Conservation (phyloP, 2,888 invertebrate species). For the Incurvaria masculella region DNA sequence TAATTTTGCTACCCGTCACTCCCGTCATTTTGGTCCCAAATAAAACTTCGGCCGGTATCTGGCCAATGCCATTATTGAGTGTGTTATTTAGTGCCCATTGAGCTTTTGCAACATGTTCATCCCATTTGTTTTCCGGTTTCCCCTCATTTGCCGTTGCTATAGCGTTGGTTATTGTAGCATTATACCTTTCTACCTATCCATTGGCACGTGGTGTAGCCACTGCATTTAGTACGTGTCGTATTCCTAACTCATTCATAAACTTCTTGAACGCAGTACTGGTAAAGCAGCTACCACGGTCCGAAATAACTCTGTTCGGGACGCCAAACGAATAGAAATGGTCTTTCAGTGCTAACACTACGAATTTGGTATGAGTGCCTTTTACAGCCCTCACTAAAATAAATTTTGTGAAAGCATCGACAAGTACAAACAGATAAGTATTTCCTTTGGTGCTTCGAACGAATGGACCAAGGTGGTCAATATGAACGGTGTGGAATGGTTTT, state of each 20-base stretch:
- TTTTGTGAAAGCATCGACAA: conserved; percentile 17
- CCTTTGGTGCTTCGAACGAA: conserved; percentile 20
- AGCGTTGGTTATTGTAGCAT: conserved; percentile 5
- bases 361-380: conserved; percentile 5
- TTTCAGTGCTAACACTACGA: conserved; percentile 3
- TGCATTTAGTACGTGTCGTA: conserved; percentile 16
- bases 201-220: background rate
- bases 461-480: conserved; percentile 24
- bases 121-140: too few species aligned
- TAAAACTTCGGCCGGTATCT: too few species aligned
- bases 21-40: too few species aligned
- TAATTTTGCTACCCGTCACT: too few species aligned
- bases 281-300: conserved; percentile 9
- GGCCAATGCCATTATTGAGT: too few species aligned
- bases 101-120: too few species aligned
- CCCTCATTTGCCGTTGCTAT: too few species aligned
- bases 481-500: conserved; percentile 22
- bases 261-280: conserved; percentile 5
- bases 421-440: conserved; percentile 17
- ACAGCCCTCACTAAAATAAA: conserved; percentile 6
- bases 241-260: conserved; percentile 2
- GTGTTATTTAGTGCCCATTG: too few species aligned
- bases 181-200: conserved; percentile 25
- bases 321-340: background rate
- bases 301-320: conserved; percentile 6